These are phyloP conservation scores for Oopsacas minuta DNA, from an alignment of 37 sponge, comb jelly and placozoan genomes.

Conservation along the genomic window DNA sequence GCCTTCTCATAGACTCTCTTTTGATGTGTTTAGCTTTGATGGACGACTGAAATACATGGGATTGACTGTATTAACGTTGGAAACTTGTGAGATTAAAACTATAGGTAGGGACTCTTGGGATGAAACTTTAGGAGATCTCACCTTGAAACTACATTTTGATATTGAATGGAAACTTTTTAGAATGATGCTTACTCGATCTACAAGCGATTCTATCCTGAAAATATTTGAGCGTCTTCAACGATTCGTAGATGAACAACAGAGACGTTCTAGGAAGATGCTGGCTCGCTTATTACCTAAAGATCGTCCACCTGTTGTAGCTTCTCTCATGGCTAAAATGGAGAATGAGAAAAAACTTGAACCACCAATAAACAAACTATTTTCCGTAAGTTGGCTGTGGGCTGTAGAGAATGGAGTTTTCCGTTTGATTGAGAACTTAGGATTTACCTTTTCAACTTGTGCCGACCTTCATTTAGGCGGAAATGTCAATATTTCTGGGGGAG, in stretches of 20 bases:
- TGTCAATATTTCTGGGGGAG: conserved; percentile 37
- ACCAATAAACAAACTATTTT: neutral
- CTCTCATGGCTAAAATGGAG: conserved; percentile 4
- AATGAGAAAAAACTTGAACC: neutral
- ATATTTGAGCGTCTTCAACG: neutral
- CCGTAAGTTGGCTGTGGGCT: conserved; percentile 57
- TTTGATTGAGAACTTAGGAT: conserved; percentile 44
- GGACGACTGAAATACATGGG: conserved; percentile 69
- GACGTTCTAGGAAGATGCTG: neutral
- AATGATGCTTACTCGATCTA: neutral
- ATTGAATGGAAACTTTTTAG: conserved; percentile 11
- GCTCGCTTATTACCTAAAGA: neutral
- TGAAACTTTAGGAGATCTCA: neutral
- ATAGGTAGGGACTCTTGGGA: neutral
- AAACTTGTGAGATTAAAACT: neutral
- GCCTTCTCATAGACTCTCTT: conserved; percentile 38
- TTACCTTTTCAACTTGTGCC: conserved; percentile 20
- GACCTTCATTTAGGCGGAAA: conserved; percentile 49
- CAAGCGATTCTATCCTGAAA: neutral
- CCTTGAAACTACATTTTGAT: neutral
- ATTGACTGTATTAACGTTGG: neutral
- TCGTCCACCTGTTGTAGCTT: neutral
- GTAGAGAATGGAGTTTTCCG: conserved; percentile 31
- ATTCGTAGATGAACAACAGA: neutral
- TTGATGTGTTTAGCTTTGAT: conserved; percentile 28